phyloP scores from a whole-genome alignment of 2,888 invertebrate genomes.

The Campaea margaritaria region DNA sequence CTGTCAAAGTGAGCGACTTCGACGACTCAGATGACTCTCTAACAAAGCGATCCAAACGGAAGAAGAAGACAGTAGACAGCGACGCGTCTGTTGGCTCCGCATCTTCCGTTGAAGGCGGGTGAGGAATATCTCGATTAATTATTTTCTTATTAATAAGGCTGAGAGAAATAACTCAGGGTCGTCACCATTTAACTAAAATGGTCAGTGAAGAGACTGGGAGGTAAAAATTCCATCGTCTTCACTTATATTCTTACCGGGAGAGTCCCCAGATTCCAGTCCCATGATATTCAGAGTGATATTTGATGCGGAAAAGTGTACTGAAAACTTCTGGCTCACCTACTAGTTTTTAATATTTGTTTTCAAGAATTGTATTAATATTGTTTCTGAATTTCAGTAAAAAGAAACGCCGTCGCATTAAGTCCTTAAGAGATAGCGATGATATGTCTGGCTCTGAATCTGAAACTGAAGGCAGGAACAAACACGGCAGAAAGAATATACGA shows the following conservation, averaged over 20 bases:
- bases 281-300: too few species aligned
- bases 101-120: conserved; percentile 66
- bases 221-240: too few species aligned
- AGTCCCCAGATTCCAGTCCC: too few species aligned
- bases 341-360: too few species aligned
- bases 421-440: conserved; percentile 74
- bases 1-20: conserved; percentile 66
- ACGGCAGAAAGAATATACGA: conserved; percentile 81
- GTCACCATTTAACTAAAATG: too few species aligned
- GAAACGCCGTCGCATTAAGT: conserved; percentile 78
- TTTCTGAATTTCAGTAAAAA: conserved; percentile 65
- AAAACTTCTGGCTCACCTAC: too few species aligned
- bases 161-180: too few species aligned
- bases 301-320: too few species aligned
- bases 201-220: too few species aligned
- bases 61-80: conserved; percentile 67
- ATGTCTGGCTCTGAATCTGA: conserved; percentile 76
- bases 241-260: too few species aligned
- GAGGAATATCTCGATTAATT: conserved; percentile 20
- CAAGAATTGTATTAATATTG: not conserved
- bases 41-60: conserved; percentile 62
- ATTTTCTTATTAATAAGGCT: too few species aligned
- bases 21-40: conserved; percentile 70
- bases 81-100: conserved; percentile 60
- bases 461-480: conserved; percentile 77